These are phyloP conservation scores for Gambelia wislizenii DNA, from an alignment of 2,797 vertebrate species.

Conservation along the genomic window DNA sequence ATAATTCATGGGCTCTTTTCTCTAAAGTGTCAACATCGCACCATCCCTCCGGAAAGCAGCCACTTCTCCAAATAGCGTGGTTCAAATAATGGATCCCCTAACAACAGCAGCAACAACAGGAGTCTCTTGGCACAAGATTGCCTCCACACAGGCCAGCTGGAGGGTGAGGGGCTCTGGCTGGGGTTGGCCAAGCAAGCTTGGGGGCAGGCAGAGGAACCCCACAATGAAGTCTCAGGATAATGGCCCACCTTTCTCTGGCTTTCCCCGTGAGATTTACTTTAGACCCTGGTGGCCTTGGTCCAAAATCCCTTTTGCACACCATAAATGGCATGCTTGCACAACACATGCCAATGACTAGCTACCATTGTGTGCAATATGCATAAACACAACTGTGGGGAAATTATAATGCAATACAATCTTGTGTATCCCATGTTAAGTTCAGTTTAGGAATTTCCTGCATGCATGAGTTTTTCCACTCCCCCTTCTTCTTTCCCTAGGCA, in stretches of 20 bases:
- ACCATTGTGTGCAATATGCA: no score
- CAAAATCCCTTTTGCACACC: no score
- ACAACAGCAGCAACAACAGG: conserved; percentile 67
- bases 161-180: conserved; percentile 75
- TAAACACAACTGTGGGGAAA: no score
- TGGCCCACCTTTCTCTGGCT: conserved; percentile 66
- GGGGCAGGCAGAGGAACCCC: conserved; percentile 80
- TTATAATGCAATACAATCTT: no score
- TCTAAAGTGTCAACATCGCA: conserved; percentile 90
- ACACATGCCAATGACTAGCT: no score
- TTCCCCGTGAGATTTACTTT: no score
- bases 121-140: conserved; percentile 82
- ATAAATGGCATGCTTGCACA: no score
- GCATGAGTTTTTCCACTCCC: no score
- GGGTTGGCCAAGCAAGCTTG: conserved; percentile 83
- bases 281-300: no score
- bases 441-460: no score
- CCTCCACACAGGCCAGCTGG: conserved; percentile 81
- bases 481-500: no score
- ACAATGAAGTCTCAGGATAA: conserved; percentile 87
- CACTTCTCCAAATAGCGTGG: conserved; percentile 86
- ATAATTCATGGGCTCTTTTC: conserved; percentile 94
- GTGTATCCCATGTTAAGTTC: no score
- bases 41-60: conserved; percentile 86
- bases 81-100: conserved; percentile 89